Percentiles rank a stretch among this genome's conserved stretches.
phyloP scores from a whole-genome alignment of 2,797 vertebrate species.

The Naso thynnoides region DNA sequence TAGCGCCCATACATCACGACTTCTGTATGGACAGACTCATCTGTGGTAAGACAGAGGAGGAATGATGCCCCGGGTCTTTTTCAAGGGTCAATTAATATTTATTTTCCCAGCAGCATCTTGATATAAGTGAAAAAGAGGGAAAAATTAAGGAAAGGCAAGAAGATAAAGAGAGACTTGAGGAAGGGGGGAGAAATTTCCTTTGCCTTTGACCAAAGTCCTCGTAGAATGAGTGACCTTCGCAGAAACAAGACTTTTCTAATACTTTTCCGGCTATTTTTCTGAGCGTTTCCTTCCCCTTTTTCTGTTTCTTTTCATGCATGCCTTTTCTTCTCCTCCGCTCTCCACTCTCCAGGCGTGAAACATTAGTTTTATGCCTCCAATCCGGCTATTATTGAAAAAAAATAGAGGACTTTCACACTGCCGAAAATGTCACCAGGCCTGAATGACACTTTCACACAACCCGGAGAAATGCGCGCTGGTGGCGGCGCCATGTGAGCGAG shows the following conservation, averaged over 20 bases:
- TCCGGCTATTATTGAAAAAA: constrained; percentile 63
- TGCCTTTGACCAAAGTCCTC: constrained; percentile 59
- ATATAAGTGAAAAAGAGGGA: constrained; percentile 23
- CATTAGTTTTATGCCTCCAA: constrained; percentile 72
- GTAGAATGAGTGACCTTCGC: constrained; percentile 62
- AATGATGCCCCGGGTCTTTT: constrained; percentile 49
- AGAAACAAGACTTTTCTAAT: constrained; percentile 40
- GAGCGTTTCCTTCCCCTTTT: constrained; percentile 3
- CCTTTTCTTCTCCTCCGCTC: constrained; percentile 37
- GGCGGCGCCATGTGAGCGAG: constrained; percentile 31
- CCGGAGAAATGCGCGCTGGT: constrained; percentile 52
- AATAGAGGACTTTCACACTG: constrained; percentile 55
- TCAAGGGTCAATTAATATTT: constrained; percentile 72
- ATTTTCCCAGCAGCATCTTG: constrained; percentile 50
- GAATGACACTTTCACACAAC: constrained; percentile 60
- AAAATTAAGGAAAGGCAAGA: constrained; percentile 31
- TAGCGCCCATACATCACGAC: constrained; percentile 76
- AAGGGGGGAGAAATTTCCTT: constrained; percentile 5
- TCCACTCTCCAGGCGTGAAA: constrained; percentile 56
- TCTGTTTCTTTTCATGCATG: constrained; percentile 45
- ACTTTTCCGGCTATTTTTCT: constrained; percentile 33
- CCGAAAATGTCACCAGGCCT: constrained; percentile 76
- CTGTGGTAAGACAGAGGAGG: constrained; percentile 55
- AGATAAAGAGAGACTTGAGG: constrained; percentile 30
- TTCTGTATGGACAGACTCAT: constrained; percentile 66